phyloP scores from a whole-genome alignment of 2,888 invertebrate species.

The Chymomyza fuscimana region DNA sequence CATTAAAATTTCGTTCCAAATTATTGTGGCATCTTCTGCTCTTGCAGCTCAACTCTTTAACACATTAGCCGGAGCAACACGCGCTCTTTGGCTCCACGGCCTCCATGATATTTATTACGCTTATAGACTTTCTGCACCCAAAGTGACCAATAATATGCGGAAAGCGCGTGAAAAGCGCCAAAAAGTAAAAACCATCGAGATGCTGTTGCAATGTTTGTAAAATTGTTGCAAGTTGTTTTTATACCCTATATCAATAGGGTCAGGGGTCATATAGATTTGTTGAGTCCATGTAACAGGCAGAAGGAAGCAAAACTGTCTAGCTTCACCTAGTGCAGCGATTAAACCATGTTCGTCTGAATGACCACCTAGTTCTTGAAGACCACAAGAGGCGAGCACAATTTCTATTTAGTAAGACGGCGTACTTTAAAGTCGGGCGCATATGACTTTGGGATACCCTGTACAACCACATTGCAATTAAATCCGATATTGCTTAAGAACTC shows the following conservation, averaged over 20 bases:
- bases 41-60: conserved; percentile 58
- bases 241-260: conserved; percentile 4
- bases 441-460: no score
- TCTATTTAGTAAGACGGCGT: no score
- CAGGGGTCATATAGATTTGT: no score
- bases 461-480: no score
- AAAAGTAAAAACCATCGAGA: conserved; percentile 28
- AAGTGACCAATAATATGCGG: conserved; percentile 48
- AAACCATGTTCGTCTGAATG: no score
- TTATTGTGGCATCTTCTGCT: not conserved
- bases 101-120: not conserved
- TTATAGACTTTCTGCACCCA: conserved; percentile 29
- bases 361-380: no score
- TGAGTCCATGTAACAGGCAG: no score
- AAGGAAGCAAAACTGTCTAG: no score
- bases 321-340: no score
- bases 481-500: no score
- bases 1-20: not conserved
- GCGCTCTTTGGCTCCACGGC: conserved; percentile 9
- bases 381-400: no score
- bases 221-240: conserved; percentile 13
- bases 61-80: conserved; percentile 60
- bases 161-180: conserved; percentile 33
- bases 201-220: conserved; percentile 5
- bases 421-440: no score